Base-by-base conservation (phyloP, 2,113 vertebrate species). In the Nycticorax nycticorax region DNA sequence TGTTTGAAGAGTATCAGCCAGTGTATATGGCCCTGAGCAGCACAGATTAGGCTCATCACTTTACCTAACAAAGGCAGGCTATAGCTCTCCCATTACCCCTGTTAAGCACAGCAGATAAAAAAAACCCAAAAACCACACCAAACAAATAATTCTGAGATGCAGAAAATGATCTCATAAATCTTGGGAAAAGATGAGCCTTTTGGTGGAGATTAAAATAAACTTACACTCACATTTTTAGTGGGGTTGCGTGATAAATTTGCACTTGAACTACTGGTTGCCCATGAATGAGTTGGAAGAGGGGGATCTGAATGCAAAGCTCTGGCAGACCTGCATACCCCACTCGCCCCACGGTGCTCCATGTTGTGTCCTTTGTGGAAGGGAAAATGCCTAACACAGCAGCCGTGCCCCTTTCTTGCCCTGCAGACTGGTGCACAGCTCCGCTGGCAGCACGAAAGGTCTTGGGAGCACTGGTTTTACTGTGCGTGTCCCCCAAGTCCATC, bases 1-100 rank as follows among this genome's bases (percentile, higher is more conserved):
- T 16, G 79, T 91, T 88, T 89, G 85, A 96, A 92, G 81, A 64
- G 52, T 76, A 89, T 74, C 68, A 77, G 63, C 63, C 64, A 8
- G 60, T 45, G 41, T 30, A 21, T 37, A 60, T 19, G 57, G 77
- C 66, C 41, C 75, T 47, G 21, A 63, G 66, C 66, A 68, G 79
- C 82, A 68, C 15, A 75, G 71, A 50, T 32, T 19, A 9, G 35
- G 73, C 69, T 86, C 63, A 69, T 91, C 81, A 52, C 72, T 96
- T 94, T 20, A 79, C 26, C 41, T 85, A 92, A 96, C 43, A 18
- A 83, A 68, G 15, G 56, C 32, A 39, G 18, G 3, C 64, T 68
- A 74, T 27, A 69, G 76, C 83, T 56, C 35, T 55, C 55, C 57
- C 39, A 72, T 72, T 67, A 59, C 32, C 39, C 14, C 23, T 24